These are phyloP conservation scores for Aspidiotus rigidus DNA, from an alignment of 2,888 invertebrate species.

Conservation along the genomic window DNA sequence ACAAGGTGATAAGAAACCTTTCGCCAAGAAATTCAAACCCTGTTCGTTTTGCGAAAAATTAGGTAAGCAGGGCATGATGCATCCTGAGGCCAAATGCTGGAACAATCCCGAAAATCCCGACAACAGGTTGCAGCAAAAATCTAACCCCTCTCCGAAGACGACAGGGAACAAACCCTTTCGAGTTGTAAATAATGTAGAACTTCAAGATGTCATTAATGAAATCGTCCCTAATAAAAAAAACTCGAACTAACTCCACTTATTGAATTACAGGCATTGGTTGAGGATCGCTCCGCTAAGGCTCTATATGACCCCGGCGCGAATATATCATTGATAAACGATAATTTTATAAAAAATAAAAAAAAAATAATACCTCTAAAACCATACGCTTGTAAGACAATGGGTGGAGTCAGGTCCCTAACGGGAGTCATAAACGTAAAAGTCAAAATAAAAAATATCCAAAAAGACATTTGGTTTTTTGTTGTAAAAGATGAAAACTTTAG, in stretches of 20 bases:
- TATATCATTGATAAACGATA: neutral
- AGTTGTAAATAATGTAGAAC: neutral
- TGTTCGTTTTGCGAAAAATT: too few relatives aligned
- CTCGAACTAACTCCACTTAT: neutral
- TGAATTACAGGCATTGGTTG: neutral
- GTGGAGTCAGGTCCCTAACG: neutral
- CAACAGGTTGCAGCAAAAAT: too few relatives aligned
- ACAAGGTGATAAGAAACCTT: too few relatives aligned
- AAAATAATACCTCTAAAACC: neutral
- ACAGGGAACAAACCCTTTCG: neutral
- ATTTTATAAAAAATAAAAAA: neutral
- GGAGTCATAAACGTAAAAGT: neutral
- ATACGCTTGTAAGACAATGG: neutral
- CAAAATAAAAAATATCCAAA: neutral
- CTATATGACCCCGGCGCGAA: neutral
- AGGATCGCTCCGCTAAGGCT: neutral
- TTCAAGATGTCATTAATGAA: neutral
- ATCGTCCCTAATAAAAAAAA: neutral
- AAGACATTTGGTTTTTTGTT: neutral
- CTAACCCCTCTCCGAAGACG: too few relatives aligned
- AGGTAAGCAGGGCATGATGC: too few relatives aligned
- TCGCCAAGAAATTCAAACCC: too few relatives aligned
- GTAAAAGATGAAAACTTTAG: neutral
- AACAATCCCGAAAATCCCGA: too few relatives aligned
- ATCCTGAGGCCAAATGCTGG: too few relatives aligned